Conservation (phyloP, 2,888 invertebrate species). For the Crioceris asparagi region DNA sequence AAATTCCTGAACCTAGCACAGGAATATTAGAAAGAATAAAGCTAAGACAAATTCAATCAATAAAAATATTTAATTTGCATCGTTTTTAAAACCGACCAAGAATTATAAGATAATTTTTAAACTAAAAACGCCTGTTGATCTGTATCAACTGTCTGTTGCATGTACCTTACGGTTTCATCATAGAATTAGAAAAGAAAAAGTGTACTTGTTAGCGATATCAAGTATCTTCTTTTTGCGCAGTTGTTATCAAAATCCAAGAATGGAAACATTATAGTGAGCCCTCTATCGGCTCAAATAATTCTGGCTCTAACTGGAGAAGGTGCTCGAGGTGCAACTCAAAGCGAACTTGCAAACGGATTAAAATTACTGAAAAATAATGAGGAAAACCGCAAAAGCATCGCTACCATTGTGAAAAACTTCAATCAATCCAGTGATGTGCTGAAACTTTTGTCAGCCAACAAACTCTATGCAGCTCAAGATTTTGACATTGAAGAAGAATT, state of each 20-base stretch:
- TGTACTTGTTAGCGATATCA: too few relatives aligned
- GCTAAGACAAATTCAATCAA: too few relatives aligned
- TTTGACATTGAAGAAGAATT: conserved; percentile 44
- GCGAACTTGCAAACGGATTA: conserved; percentile 18
- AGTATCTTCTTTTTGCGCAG: too few relatives aligned
- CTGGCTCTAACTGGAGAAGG: conserved; percentile 26
- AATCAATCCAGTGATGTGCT: conserved; percentile 13
- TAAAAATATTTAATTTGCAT: too few relatives aligned
- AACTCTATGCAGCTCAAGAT: conserved; percentile 49
- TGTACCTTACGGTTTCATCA: too few relatives aligned
- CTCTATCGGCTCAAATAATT: conserved; percentile 26
- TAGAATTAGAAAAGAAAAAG: too few relatives aligned
- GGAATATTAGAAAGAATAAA: too few relatives aligned
- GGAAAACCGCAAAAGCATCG: conserved; percentile 13
- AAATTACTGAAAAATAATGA: conserved; percentile 16
- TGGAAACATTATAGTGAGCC: conserved; percentile 25
- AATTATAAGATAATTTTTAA: too few relatives aligned
- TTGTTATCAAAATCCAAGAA: conserved; percentile 13
- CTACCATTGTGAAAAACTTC: conserved; percentile 12
- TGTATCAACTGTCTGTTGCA: too few relatives aligned
- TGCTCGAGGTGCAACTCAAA: conserved; percentile 24
- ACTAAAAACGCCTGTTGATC: too few relatives aligned
- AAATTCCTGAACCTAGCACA: too few relatives aligned
- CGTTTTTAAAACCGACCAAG: too few relatives aligned
- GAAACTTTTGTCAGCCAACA: conserved; percentile 31